Conservation (phyloP, 2,888 invertebrate species). For the Chromoteleia sp. region DNA sequence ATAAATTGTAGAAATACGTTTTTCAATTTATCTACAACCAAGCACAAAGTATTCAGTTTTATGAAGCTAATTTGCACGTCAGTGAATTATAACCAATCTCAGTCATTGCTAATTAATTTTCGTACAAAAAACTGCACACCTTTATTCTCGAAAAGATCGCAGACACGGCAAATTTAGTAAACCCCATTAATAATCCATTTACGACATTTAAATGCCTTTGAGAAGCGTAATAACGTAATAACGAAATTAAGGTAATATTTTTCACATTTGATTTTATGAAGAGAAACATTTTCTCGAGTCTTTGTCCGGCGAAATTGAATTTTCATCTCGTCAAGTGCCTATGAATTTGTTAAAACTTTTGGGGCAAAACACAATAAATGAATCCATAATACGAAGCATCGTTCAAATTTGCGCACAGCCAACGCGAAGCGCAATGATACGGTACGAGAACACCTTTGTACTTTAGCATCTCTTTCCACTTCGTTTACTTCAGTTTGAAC, state of each 20-base stretch:
- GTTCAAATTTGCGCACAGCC: conserved; percentile 32
- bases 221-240: neutral
- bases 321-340: conserved; percentile 4
- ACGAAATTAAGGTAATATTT: neutral
- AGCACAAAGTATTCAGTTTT: no score
- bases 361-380: conserved; percentile 24
- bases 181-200: conserved; percentile 8
- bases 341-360: conserved; percentile 15
- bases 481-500: conserved; percentile 25
- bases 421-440: conserved; percentile 33
- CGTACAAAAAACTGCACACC: neutral
- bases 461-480: conserved; percentile 22
- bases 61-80: neutral
- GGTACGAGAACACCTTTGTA: conserved; percentile 42
- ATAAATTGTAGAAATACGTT: no score
- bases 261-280: neutral
- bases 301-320: conserved; percentile 28
- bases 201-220: conserved; percentile 2
- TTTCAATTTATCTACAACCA: no score
- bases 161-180: conserved; percentile 1
- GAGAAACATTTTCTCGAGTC: neutral
- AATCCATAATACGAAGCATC: conserved; percentile 3
- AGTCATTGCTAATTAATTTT: neutral
- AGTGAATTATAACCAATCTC: conserved; percentile 3
- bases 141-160: conserved; percentile 3